Evolutionary conservation across 2,797 vertebrate genomes (phyloP), one percentile per base, ranked within the genome.

Genomic region (Cirrhinus mrigala): DNA sequence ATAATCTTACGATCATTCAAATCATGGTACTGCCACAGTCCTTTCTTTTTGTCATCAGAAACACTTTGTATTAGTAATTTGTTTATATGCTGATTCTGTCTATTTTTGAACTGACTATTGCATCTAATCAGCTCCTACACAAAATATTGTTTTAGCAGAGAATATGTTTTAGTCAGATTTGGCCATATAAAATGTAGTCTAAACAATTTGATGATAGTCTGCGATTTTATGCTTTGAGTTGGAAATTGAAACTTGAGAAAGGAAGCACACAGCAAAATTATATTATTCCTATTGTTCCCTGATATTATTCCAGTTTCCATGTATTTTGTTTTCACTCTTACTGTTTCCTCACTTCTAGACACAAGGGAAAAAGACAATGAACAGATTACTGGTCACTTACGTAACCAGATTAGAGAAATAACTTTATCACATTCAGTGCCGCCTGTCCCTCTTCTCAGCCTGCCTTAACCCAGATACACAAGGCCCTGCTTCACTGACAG

Each of bases 401-500:
- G 50, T 87, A 87, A 85, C 52, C 37, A 78, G 69, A 80, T 74
- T 73, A 85, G 52, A 86, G 66, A 79, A 58, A 52, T 48, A 64
- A 37, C 60, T 82, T 73, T 50, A 60, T 64, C 58, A 64, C 77
- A 81, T 84, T 81, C 78, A 90, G 46, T 83, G 81, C 88, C 89
- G 24, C 56, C 52, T 82, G 75, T 24, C 62, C 48, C 12, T 62
- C 83, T 77, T 40, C 46, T 84, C 83, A 88, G 64, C 83, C 40
- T 73, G 86, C 74, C 60, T 86, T 90, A 89, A 82, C 86, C 87
- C 70, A 83, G 71, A 87, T 88, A 73, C 75, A 77, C 66, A 73
- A 10, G 27, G 40, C 40, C 15, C 52, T 68, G 69, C 27, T 60
- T 18, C 54, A 37, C 66, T 74, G 77, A 62, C 77, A 76, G 44